phyloP scores from a whole-genome alignment of 1,140 invertebrate genomes.

The Macrobrachium nipponense region DNA sequence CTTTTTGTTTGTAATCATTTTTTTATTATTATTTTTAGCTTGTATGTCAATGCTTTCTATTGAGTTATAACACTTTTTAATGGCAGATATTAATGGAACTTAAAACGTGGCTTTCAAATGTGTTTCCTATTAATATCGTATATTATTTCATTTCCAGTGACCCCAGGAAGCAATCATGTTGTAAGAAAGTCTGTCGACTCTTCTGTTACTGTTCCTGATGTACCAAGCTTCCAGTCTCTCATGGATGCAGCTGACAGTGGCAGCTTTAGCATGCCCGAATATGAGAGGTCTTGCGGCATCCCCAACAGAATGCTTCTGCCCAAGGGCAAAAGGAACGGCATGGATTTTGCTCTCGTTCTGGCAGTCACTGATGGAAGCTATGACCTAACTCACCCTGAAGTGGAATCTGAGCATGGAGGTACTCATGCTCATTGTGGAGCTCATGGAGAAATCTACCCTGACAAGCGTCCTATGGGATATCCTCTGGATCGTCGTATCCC shows the following conservation, averaged over 20 bases:
- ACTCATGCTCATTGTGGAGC: neutral
- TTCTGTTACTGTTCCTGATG: neutral
- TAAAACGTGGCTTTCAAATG: too few relatives aligned
- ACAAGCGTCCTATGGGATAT: slow-evolving; percentile 3
- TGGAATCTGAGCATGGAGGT: neutral
- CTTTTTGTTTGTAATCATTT: too few relatives aligned
- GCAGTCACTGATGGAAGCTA: neutral
- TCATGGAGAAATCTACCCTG: neutral
- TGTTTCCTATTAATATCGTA: too few relatives aligned
- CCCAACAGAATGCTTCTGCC: neutral
- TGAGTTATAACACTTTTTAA: too few relatives aligned
- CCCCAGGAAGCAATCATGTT: too few relatives aligned
- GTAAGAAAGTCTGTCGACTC: too few relatives aligned
- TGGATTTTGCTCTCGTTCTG: too few relatives aligned
- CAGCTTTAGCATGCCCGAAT: neutral
- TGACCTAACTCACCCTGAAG: neutral
- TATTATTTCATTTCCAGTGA: too few relatives aligned
- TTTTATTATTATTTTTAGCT: too few relatives aligned
- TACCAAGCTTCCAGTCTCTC: neutral
- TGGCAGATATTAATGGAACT: too few relatives aligned
- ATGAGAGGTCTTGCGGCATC: neutral
- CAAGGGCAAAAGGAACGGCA: too few relatives aligned
- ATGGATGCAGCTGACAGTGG: slow-evolving; percentile 1
- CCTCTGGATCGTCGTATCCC: neutral
- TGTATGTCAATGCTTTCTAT: too few relatives aligned